Conservation (phyloP, 2,797 vertebrate species). For the Crax fasciolata region DNA sequence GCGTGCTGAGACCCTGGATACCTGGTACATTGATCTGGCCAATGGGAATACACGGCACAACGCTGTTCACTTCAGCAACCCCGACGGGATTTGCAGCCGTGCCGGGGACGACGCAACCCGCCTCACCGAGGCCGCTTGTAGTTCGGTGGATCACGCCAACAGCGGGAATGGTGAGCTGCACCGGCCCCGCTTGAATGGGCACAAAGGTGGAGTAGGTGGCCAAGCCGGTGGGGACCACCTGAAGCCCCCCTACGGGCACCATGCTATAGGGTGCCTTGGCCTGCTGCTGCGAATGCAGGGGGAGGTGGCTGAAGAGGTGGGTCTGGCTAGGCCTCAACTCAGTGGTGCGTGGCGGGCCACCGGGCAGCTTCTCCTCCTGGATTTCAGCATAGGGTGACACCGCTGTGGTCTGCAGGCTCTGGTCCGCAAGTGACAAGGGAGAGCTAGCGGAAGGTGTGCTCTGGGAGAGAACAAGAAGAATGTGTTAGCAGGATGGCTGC, state of each 20-base stretch:
- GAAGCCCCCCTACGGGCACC: slow-evolving; percentile 94
- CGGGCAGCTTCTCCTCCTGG: slow-evolving; percentile 78
- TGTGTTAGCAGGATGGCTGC: accelerated
- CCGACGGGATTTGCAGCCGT: slow-evolving; percentile 76
- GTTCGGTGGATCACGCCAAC: slow-evolving; percentile 93
- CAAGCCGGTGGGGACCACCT: slow-evolving; percentile 92
- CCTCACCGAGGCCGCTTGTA: slow-evolving; percentile 80
- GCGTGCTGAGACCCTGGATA: slow-evolving; percentile 83
- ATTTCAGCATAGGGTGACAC: not conserved
- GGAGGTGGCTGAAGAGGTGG: slow-evolving; percentile 96
- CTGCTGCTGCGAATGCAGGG: slow-evolving; percentile 95
- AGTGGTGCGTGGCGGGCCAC: slow-evolving; percentile 71
- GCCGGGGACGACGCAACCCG: not conserved
- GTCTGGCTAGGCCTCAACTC: slow-evolving; percentile 82
- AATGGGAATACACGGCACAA: slow-evolving; percentile 92
- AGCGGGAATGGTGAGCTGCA: slow-evolving; percentile 95
- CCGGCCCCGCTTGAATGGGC: slow-evolving; percentile 91
- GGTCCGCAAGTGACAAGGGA: slow-evolving; percentile 77
- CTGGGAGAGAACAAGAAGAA: slow-evolving; percentile 60
- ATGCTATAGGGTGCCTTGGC: slow-evolving; percentile 89
- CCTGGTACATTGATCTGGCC: slow-evolving; percentile 88
- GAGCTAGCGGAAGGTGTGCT: not conserved
- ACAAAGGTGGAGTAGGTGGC: slow-evolving; percentile 95
- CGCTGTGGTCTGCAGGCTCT: slow-evolving; percentile 78
- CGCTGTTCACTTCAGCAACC: slow-evolving; percentile 86